These are phyloP conservation scores for Drosophila lacertosa DNA, from an alignment of 1,140 invertebrate species.

Conservation along the genomic window DNA sequence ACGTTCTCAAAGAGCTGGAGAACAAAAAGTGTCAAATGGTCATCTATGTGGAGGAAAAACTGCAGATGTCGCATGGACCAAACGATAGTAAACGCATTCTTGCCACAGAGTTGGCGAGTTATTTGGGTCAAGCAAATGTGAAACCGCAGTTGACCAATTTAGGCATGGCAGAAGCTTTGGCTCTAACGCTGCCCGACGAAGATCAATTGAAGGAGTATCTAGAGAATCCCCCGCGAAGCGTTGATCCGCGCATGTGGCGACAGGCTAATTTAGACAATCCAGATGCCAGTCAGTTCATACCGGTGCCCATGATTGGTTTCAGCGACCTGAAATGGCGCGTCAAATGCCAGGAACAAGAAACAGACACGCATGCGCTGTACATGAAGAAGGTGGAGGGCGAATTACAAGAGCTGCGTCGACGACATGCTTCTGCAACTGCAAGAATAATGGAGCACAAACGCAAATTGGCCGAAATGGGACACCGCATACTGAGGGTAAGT, in stretches of 20 bases:
- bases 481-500: constrained; percentile 89
- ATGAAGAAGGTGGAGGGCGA: constrained; percentile 90
- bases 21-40: constrained; percentile 91
- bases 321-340: constrained; percentile 89
- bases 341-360: constrained; percentile 93
- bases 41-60: constrained; percentile 93
- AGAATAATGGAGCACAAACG: constrained; percentile 90
- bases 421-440: constrained; percentile 89
- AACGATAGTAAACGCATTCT: constrained; percentile 88
- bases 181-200: constrained; percentile 88
- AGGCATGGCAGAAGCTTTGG: constrained; percentile 87
- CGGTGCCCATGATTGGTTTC: constrained; percentile 96
- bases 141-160: constrained; percentile 89
- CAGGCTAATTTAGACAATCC: constrained; percentile 97
- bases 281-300: constrained; percentile 93
- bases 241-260: constrained; percentile 92
- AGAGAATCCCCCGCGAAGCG: constrained; percentile 92
- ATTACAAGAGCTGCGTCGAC: constrained; percentile 89
- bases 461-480: constrained; percentile 90
- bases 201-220: constrained; percentile 94
- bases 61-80: constrained; percentile 86
- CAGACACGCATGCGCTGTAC: constrained; percentile 90
- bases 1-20: constrained; percentile 89
- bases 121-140: constrained; percentile 88
- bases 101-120: constrained; percentile 89